Evolutionary conservation across 2,797 vertebrate species (phyloP), one percentile per base, ranked within the genome.

Genomic region (Muscicapa comitata): DNA sequence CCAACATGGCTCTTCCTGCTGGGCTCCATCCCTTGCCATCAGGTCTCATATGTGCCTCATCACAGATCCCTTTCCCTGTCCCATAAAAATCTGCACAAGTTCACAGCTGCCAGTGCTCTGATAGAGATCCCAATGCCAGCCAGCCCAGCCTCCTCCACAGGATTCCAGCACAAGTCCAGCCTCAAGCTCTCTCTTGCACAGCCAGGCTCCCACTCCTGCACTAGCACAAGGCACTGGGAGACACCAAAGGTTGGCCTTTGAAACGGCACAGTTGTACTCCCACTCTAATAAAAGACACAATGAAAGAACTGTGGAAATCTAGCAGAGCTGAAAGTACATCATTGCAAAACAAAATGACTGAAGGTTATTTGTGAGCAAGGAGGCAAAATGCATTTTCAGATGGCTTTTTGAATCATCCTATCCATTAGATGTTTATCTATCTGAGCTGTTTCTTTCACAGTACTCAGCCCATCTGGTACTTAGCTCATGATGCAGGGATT

Each of bases 371-470:
- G 51, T 25, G 5, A 85, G 40, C n/a, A n/a, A 63, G 21, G 29
- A 63, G 35, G 63, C 37, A 68, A 85, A 94, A 93, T 47, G 50
- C 21, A 40, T 91, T 89, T 93, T 94, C 72, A 85, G 53, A 82
- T 85, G 48, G 48, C 26, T 87, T 73, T 81, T 77, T 74, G 45
- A 90, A 63, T 71, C 45, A n/a, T 67, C 20, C 13, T 66, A 20
- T 61, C 82, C n/a, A 12, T 76, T 29, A 47, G 48, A 87, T 83
- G 33, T 66, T 93, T 83, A 89, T 75, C 74, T 79, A 7, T 62
- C 45, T 66, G 53, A 74, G 29, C 35, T 76, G 18, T 58, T 90
- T 76, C 31, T 87, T 92, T 54, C 54, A 47, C 65, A n/a, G 53
- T 47, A 57, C 29, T 91, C 74, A 63, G 38, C 17, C 29, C 50